phyloP scores from a whole-genome alignment of 1,140 invertebrate genomes.

The Meloidogyne exigua region DNA sequence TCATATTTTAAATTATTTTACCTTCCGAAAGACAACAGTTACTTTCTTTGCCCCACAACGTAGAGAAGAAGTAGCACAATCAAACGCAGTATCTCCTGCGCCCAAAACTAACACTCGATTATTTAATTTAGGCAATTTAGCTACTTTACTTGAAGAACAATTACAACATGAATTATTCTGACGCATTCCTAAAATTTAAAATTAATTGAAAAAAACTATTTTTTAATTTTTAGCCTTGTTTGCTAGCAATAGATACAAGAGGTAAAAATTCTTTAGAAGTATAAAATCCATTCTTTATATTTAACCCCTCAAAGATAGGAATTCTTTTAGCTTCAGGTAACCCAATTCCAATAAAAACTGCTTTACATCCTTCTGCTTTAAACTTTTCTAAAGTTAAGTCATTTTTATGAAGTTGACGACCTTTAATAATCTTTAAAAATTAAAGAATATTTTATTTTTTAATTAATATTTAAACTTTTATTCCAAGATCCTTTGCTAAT shows the following conservation, averaged over 20 bases:
- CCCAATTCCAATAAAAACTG: slow-evolving; percentile 89
- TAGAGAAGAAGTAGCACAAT: slow-evolving; percentile 94
- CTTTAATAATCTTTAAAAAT: slow-evolving; percentile 63
- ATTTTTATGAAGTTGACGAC: slow-evolving; percentile 61
- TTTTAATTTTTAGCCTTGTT: slow-evolving; percentile 71
- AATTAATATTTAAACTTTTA: slow-evolving; percentile 72
- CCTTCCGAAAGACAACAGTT: slow-evolving; percentile 85
- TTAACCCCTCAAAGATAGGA: slow-evolving; percentile 78
- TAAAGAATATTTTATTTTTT: not conserved
- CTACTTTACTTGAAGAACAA: not conserved
- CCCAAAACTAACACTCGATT: slow-evolving; percentile 90
- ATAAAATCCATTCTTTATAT: slow-evolving; percentile 80
- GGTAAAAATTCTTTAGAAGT: slow-evolving; percentile 93
- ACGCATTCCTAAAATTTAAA: not conserved
- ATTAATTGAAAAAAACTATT: slow-evolving; percentile 4
- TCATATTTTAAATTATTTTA: slow-evolving; percentile 68
- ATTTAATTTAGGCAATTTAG: slow-evolving; percentile 73
- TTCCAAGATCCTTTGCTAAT: slow-evolving; percentile 84
- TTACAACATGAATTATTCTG: not conserved
- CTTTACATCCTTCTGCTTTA: slow-evolving; percentile 70
- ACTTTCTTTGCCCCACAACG: slow-evolving; percentile 88
- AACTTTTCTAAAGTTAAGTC: slow-evolving; percentile 68
- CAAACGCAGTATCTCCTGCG: slow-evolving; percentile 95
- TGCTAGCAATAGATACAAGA: slow-evolving; percentile 80
- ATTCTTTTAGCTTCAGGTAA: slow-evolving; percentile 82